These are phyloP conservation scores for Setophaga coronata DNA, from an alignment of 2,113 vertebrate species.

Conservation along the genomic window DNA sequence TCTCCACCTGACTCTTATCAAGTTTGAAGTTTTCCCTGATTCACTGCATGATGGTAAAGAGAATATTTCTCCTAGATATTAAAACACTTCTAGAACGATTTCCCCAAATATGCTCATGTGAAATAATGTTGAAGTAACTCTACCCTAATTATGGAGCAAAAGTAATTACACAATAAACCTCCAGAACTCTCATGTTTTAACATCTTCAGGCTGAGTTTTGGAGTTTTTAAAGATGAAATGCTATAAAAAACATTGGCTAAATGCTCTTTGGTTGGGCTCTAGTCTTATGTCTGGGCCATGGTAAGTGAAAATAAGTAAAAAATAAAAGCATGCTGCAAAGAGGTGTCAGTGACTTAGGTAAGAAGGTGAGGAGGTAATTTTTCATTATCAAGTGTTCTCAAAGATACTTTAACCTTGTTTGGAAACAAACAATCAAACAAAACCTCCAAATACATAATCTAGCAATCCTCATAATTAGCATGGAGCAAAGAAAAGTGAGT, in stretches of 20 bases:
- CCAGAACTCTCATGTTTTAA: neutral
- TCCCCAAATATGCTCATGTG: fast-evolving
- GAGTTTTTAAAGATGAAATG: neutral
- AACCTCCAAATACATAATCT: neutral
- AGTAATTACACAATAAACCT: neutral
- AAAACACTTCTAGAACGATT: neutral
- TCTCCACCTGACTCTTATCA: neutral
- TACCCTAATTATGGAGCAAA: neutral
- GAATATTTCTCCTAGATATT: neutral
- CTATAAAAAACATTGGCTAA: neutral
- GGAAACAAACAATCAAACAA: slow-evolving; percentile 4
- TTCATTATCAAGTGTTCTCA: neutral
- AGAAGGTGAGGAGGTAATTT: neutral
- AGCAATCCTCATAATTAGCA: neutral
- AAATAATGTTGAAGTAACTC: neutral
- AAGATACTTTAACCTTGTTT: neutral
- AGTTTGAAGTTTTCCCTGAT: neutral
- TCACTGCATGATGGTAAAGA: neutral
- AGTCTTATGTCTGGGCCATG: neutral
- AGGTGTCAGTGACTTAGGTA: neutral
- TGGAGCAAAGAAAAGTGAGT: neutral
- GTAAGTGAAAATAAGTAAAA: neutral
- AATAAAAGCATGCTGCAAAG: neutral
- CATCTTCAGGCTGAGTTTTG: neutral
- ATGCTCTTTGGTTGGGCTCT: neutral